Base-by-base conservation (phyloP, 2,113 vertebrate species). In the Hypanus sabinus region DNA sequence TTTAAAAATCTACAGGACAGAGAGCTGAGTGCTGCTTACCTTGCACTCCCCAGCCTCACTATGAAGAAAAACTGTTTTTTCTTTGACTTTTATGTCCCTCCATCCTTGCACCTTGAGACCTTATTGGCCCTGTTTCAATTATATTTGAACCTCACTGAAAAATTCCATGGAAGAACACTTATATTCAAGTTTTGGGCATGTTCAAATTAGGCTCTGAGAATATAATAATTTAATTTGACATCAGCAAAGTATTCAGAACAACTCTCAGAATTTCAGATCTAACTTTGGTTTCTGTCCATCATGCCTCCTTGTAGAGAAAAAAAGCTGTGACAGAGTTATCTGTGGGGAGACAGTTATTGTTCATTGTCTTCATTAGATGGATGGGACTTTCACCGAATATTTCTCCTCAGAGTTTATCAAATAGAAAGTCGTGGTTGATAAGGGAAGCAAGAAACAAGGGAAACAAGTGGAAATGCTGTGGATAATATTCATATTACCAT, bases 1-100 rank as follows among this genome's bases (percentile, higher is more conserved):
- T 88, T 88, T 88, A n/a, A 88, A 65, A n/a, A 65, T 88, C 27
- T 88, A 62, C 85, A 88, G 55, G 85, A 62, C 85, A 60, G 83
- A 87, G 83, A 87, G 83, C 55, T 87, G 71, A 73, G 71, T 2
- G 57, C 27, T 88, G 85, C 85, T 88, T 88, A 88, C 85, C 57
- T 62, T 88, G 85, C 85, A 88, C 60, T 88, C 85, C 57, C 60
- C 60, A 88, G 85, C 85, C 85, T 88, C 85, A 62, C 85, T 33
- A 30, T 88, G 85, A 88, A 88, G 57, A 57, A 88, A 88, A 62
- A 65, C 85, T 33, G 85, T 90, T 90, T 90, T 90, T 65, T 33
- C 57, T 90, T 68, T 90, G 85, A 65, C 85, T 90, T 90, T 65
- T 90, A 65, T 90, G 65, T 65, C 65, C 30, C 85, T 90, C 60